Conservation (phyloP, 2,797 vertebrate species). For the Clarias laeviceps region DNA sequence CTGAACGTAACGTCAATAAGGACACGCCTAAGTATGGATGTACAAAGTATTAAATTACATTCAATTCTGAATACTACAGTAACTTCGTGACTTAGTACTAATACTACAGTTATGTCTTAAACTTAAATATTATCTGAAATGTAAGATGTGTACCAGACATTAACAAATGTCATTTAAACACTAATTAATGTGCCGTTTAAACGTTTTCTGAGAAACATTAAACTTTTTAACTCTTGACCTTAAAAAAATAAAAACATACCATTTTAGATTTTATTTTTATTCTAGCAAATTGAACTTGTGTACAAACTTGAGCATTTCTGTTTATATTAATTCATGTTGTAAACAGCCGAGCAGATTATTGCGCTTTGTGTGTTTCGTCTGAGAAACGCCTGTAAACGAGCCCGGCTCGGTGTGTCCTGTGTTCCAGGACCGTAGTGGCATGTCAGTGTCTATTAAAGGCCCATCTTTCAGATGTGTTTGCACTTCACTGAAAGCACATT, state of each 20-base stretch:
- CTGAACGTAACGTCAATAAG: neutral
- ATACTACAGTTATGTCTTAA: neutral
- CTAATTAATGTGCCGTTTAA: neutral
- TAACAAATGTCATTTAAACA: neutral
- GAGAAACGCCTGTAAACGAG: constrained; percentile 23
- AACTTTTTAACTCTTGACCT: no score
- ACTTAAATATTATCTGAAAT: neutral
- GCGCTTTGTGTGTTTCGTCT: constrained; percentile 1
- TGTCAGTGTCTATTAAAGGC: constrained; percentile 63
- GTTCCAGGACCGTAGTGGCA: constrained; percentile 42
- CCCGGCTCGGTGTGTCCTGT: constrained; percentile 43
- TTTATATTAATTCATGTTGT: neutral
- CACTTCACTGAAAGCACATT: constrained; percentile 61
- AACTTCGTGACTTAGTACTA: neutral
- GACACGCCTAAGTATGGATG: neutral
- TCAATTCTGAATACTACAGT: neutral
- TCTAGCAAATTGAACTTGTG: neutral
- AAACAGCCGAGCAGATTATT: neutral
- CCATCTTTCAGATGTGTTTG: constrained; percentile 66
- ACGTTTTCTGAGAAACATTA: neutral
- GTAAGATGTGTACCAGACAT: neutral
- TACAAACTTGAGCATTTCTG: neutral
- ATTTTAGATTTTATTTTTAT: neutral
- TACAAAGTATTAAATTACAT: neutral
- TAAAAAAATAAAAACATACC: neutral